Conservation (phyloP, 1,140 invertebrate species). For the Penaeus indicus region DNA sequence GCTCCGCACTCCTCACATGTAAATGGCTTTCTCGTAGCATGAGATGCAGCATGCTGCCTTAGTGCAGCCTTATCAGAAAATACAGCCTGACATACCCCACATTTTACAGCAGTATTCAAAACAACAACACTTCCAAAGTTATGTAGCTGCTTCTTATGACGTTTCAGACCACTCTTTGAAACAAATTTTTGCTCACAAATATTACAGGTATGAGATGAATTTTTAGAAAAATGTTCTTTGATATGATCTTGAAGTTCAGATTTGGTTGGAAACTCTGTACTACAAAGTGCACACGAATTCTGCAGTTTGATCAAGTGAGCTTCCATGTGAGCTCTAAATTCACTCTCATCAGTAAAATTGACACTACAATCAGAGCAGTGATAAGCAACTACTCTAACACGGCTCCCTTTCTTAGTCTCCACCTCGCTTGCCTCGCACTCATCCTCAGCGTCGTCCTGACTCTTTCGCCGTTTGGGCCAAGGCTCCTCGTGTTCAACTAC, state of each 20-base stretch:
- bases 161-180: conserved; percentile 61
- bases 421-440: conserved; percentile 9
- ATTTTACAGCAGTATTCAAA: conserved; percentile 50
- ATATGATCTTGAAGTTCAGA: conserved; percentile 64
- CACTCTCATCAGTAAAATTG: conserved; percentile 57
- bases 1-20: conserved; percentile 66
- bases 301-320: conserved; percentile 63
- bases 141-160: conserved; percentile 64
- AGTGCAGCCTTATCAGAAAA: conserved; percentile 56
- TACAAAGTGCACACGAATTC: conserved; percentile 65
- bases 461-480: conserved; percentile 36
- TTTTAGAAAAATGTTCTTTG: conserved; percentile 65
- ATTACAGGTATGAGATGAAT: conserved; percentile 50
- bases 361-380: conserved; percentile 64
- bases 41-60: conserved; percentile 59
- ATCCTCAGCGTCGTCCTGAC: conserved; percentile 23
- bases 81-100: conserved; percentile 58
- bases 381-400: conserved; percentile 54
- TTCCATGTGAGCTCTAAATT: conserved; percentile 64
- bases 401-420: conserved; percentile 40
- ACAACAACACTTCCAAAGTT: conserved; percentile 53
- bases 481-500: conserved; percentile 33
- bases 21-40: conserved; percentile 61
- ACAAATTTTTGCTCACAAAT: conserved; percentile 63
- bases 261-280: conserved; percentile 63